Evolutionary conservation across 2,797 vertebrate species (phyloP).

Genomic region (Syncerus caffer): DNA sequence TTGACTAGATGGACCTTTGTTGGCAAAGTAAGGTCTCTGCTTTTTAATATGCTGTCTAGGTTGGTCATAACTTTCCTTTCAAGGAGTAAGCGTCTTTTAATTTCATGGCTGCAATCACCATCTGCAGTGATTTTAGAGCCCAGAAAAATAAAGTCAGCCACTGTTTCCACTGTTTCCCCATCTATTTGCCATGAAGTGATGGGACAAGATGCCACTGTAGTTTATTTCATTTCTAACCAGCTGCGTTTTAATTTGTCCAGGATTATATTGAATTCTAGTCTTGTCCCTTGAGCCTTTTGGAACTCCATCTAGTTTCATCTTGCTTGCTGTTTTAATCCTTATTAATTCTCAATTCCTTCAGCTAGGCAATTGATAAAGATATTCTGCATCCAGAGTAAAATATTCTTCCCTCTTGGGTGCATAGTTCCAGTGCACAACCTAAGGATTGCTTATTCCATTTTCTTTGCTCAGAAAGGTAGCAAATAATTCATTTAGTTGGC

Average conservation of each 20-base stretch:
- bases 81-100: no score
- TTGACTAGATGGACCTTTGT: no score
- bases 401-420: background rate
- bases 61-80: no score
- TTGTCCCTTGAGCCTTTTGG: background rate
- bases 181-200: no score
- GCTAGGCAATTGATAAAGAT: conserved; percentile 39
- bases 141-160: no score
- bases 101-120: no score
- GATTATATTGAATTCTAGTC: conserved; percentile 19
- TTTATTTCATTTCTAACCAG: conserved; percentile 42
- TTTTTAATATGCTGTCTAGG: no score
- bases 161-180: no score
- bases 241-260: conserved; percentile 43
- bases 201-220: background rate
- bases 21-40: no score
- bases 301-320: conserved; percentile 51
- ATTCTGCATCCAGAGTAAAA: conserved; percentile 22
- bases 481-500: background rate
- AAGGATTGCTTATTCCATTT: background rate
- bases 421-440: background rate
- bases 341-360: conserved; percentile 44
- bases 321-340: conserved; percentile 40
- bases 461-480: background rate
- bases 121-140: no score